These are phyloP conservation scores for Hemistola chrysoprasaria DNA, from an alignment of 2,888 invertebrate genomes.

Conservation along the genomic window DNA sequence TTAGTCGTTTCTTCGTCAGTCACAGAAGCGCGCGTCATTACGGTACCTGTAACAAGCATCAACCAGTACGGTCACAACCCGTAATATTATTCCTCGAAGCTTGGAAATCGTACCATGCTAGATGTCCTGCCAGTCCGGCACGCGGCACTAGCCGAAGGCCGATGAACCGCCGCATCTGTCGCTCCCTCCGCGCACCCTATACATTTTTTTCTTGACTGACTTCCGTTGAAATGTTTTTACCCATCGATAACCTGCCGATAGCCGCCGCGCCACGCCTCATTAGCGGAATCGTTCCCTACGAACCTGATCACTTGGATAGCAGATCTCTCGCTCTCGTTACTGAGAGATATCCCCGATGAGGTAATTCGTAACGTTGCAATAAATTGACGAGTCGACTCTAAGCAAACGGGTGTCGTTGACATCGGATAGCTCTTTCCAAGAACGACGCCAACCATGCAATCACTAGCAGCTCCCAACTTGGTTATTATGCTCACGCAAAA, in stretches of 20 bases:
- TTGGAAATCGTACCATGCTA: constrained; percentile 32
- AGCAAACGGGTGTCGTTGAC: constrained; percentile 51
- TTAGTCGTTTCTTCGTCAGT: constrained; percentile 25
- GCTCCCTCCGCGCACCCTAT: constrained; percentile 61
- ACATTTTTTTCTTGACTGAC: constrained; percentile 70
- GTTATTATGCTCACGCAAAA: constrained; percentile 16
- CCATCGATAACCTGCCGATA: constrained; percentile 71
- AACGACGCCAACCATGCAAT: constrained; percentile 29
- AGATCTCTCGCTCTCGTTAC: constrained; percentile 9
- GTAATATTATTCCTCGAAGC: constrained; percentile 56
- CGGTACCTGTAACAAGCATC: constrained; percentile 44
- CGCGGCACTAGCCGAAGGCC: constrained; percentile 50
- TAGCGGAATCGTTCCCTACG: constrained; percentile 59
- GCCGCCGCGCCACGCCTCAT: constrained; percentile 67
- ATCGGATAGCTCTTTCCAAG: constrained; percentile 40
- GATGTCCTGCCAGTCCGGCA: constrained; percentile 49
- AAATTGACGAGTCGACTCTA: constrained; percentile 40
- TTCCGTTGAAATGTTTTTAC: constrained; percentile 75
- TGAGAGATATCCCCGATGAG: constrained; percentile 38
- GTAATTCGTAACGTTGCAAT: constrained; percentile 49
- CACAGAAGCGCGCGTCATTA: constrained; percentile 36
- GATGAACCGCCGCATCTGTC: constrained; percentile 75
- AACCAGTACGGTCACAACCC: constrained; percentile 43
- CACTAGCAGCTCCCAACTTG: constrained; percentile 23
- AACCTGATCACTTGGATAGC: constrained; percentile 47